Percentiles rank a stretch among this genome's conserved stretches.
phyloP scores from a whole-genome alignment of 2,113 vertebrate species.

The Spea multiplicata region DNA sequence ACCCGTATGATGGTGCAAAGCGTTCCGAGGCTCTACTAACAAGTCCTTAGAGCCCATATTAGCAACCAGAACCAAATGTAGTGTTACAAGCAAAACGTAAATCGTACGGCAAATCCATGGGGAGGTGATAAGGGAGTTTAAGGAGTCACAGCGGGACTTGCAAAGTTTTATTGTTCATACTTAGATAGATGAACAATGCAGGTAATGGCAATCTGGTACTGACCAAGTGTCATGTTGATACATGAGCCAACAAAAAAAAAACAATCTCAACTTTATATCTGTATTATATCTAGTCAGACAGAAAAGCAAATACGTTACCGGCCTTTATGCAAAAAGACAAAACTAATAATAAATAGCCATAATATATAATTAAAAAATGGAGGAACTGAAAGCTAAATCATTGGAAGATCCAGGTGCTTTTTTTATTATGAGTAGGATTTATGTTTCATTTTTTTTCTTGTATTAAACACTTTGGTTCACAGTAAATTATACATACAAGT shows the following conservation, averaged over 20 bases:
- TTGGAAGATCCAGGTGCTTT: conserved; percentile 10
- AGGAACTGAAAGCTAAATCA: not conserved
- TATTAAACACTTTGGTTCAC: conserved; percentile 23
- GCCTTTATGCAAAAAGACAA: too few relatives aligned
- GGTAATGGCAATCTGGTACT: conserved; percentile 72
- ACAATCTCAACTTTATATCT: conserved; percentile 13
- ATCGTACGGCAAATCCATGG: conserved; percentile 58
- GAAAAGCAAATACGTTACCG: too few relatives aligned
- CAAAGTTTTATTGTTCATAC: conserved; percentile 66
- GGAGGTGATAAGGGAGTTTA: conserved; percentile 61
- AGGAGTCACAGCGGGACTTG: conserved; percentile 59
- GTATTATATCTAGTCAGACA: too few relatives aligned
- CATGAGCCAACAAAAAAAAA: conserved; percentile 52
- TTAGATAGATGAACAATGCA: conserved; percentile 75
- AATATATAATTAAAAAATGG: not conserved
- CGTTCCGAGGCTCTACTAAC: conserved; percentile 17
- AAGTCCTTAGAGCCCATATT: conserved; percentile 32
- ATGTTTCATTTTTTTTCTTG: conserved; percentile 28
- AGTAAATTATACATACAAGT: conserved; percentile 27
- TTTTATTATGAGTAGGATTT: conserved; percentile 25
- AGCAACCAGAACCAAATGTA: conserved; percentile 30
- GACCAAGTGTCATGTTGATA: conserved; percentile 71
- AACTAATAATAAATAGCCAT: not conserved
- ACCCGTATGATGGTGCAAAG: conserved; percentile 48
- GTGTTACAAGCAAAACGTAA: conserved; percentile 37